Base-by-base conservation (phyloP, 2,888 invertebrate genomes). In the Myopa testacea region DNA sequence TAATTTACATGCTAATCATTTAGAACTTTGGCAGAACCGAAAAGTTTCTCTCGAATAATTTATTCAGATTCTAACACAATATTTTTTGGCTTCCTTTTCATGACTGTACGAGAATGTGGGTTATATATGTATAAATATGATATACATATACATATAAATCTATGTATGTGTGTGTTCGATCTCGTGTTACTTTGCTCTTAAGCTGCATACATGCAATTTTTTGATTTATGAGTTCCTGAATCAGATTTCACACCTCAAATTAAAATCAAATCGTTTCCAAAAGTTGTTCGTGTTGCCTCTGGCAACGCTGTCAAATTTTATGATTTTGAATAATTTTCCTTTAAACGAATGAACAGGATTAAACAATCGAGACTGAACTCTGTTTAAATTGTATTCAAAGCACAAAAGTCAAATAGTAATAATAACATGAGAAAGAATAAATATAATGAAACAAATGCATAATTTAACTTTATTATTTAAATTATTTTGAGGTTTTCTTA, bases 1-100 rank as follows among this genome's bases (percentile, higher is more conserved):
- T 65, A 74, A 74, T 74, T 74, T 74, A 45, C 52, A 74, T 74
- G 65, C 65, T 63, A 65, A 74, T 74, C 74, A 62, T 74, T 74
- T 52, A 65, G 45, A 74, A 74, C 34, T 74, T 74, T 74, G 63
- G 63, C 65, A 63, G 34, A 14, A 65, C 63, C 52, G 58, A 74
- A 52, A 74, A 74, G 50, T 74, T 74, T 45, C 45, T 10, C 6
- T 45, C 45, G 10, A 45, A 45, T 40, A 40, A 40, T 40, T 40
- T 40, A 40, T 40, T 40, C 40, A 40, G 40, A 40, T 40, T 40
- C 8, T 8, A 8, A 8, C 40, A 40, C 45, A 8, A 45, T 8
- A 45, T 45, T 10, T 45, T 45, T 45, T 74, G 10, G 19, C 52
- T 52, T 74, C 34, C 63, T 65, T 74, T 63, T 52, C 65, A 19